Percentiles rank a stretch among this genome's conserved stretches.
Evolutionary conservation across 2,797 vertebrate species (phyloP).

Genomic region (Sciurus carolinensis): DNA sequence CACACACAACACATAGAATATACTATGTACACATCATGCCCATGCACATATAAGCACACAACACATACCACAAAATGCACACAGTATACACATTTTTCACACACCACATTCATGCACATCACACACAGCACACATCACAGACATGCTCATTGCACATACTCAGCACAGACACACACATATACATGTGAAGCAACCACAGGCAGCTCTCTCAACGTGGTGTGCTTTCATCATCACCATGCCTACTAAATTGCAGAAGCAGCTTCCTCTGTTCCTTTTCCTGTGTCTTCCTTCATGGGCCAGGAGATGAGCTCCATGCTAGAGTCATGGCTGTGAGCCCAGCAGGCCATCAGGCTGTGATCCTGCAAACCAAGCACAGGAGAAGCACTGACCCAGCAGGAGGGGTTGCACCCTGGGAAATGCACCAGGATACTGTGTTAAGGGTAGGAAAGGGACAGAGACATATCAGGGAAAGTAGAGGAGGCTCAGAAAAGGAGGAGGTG

Average conservation of each 20-base stretch:
- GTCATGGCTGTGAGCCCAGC: rapidly evolving
- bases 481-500: too few relatives aligned
- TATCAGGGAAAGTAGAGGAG: neutral
- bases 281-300: neutral
- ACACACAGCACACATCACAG: neutral
- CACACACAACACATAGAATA: neutral
- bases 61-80: neutral
- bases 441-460: neutral
- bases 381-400: neutral
- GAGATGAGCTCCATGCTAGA: neutral
- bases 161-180: neutral
- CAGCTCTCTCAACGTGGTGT: too few relatives aligned
- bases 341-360: too few relatives aligned
- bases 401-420: too few relatives aligned
- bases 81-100: neutral
- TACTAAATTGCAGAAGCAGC: neutral
- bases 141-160: neutral
- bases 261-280: neutral
- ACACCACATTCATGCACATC: neutral
- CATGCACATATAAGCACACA: too few relatives aligned
- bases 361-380: rapidly evolving
- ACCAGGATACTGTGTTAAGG: rapidly evolving
- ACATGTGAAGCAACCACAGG: neutral
- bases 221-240: neutral
- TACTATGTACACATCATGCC: too few relatives aligned